phyloP scores from a whole-genome alignment of 2,113 vertebrate genomes.

The Gnathonemus echidnorhynchus region DNA sequence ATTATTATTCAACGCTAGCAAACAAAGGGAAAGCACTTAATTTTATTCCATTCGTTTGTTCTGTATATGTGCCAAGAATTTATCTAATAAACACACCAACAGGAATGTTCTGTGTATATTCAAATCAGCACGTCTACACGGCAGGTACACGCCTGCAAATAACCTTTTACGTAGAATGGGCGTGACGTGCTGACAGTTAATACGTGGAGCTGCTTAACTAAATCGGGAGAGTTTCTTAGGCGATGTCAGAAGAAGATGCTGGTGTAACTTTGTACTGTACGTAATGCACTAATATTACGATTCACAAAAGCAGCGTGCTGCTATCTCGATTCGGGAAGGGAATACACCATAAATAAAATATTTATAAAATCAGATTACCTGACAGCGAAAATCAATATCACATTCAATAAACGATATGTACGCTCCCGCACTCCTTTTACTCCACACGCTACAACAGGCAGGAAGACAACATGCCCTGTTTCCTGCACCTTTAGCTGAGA shows the following conservation, averaged over 20 bases:
- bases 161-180: background rate
- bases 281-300: background rate
- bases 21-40: background rate
- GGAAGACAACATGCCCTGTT: background rate
- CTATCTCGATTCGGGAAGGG: background rate
- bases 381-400: slow-evolving; percentile 4
- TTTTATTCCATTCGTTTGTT: background rate
- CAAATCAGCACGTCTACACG: background rate
- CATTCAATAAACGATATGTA: background rate
- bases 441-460: background rate
- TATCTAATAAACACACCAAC: background rate
- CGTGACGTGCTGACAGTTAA: background rate
- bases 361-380: slow-evolving; percentile 4
- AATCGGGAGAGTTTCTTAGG: background rate
- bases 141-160: background rate
- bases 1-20: background rate
- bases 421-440: background rate
- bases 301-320: background rate
- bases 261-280: background rate
- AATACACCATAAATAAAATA: slow-evolving; percentile 6
- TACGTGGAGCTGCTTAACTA: background rate
- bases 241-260: background rate
- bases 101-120: background rate
- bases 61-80: background rate
- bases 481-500: background rate